Conservation (phyloP, 2,113 vertebrate species). For the Seriola quinqueradiata region DNA sequence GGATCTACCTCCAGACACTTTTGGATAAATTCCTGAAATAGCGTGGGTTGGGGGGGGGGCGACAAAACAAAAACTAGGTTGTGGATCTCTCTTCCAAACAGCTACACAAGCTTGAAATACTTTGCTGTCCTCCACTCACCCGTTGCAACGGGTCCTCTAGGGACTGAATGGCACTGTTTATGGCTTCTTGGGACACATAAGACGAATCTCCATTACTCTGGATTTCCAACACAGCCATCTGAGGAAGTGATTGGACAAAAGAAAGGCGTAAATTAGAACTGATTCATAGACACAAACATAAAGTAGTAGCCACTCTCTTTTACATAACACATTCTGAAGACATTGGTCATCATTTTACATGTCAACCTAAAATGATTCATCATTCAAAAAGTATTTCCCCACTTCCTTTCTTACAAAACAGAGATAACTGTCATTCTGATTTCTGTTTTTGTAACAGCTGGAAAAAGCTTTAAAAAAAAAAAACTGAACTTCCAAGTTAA, state of each 20-base stretch:
- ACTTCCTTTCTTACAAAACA: neutral
- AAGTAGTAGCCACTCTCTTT: neutral
- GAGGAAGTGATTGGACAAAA: slow-evolving; percentile 12
- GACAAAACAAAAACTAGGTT: neutral
- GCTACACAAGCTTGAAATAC: neutral
- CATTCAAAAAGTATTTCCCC: neutral
- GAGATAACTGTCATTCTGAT: neutral
- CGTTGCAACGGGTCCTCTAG: slow-evolving; percentile 96
- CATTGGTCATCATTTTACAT: neutral
- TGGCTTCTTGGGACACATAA: slow-evolving; percentile 97
- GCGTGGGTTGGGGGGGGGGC: accelerated
- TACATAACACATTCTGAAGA: neutral
- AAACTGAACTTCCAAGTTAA: too few species aligned
- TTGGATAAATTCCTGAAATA: slow-evolving; percentile 95
- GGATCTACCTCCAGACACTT: slow-evolving; percentile 97
- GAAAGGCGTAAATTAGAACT: neutral
- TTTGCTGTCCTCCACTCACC: slow-evolving; percentile 80
- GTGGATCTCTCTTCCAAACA: neutral
- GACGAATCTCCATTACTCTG: slow-evolving; percentile 98
- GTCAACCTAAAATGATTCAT: neutral
- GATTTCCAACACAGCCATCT: slow-evolving; percentile 99
- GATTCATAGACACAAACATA: neutral
- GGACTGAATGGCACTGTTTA: slow-evolving; percentile 97
- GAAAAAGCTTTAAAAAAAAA: neutral
- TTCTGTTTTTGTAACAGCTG: neutral